Evolutionary conservation across 2,797 vertebrate genomes (phyloP).

Genomic region (Periophthalmus magnuspinnatus): DNA sequence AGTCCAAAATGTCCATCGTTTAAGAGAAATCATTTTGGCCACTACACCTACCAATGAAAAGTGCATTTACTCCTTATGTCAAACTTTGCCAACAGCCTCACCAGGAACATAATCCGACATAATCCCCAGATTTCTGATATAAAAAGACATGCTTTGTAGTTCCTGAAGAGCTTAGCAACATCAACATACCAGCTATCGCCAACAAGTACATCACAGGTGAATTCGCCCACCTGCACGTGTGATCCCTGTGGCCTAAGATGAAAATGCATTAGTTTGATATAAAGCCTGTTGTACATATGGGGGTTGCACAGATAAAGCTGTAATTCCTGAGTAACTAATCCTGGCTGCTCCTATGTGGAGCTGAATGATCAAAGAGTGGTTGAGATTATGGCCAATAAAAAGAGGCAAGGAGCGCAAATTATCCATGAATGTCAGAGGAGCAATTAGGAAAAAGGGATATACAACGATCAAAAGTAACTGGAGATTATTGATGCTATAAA

Average conservation of each 20-base stretch:
- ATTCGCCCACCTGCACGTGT: constrained; percentile 47
- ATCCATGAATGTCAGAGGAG: constrained; percentile 32
- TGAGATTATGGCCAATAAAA: constrained; percentile 17
- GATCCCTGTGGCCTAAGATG: constrained; percentile 8
- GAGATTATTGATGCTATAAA: not conserved
- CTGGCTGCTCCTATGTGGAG: constrained; percentile 10
- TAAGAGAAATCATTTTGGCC: not conserved
- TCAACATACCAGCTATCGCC: constrained; percentile 31
- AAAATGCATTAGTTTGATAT: constrained; percentile 21
- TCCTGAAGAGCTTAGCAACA: constrained; percentile 30
- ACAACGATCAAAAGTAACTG: not conserved
- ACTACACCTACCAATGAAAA: not conserved
- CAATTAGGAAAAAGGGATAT: constrained; percentile 36
- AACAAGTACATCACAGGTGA: constrained; percentile 50
- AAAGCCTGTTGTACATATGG: not conserved
- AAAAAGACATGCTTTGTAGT: constrained; percentile 15
- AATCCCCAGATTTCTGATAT: constrained; percentile 38
- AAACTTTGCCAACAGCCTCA: constrained; percentile 22
- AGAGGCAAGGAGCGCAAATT: constrained; percentile 24
- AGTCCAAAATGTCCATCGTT: not conserved
- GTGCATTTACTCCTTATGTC: constrained; percentile 11
- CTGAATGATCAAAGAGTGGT: constrained; percentile 42
- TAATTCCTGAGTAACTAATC: constrained; percentile 29
- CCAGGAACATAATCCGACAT: constrained; percentile 22
- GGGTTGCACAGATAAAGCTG: not conserved